phyloP scores from a whole-genome alignment of 2,797 vertebrate species.

The Trematomus bernacchii region DNA sequence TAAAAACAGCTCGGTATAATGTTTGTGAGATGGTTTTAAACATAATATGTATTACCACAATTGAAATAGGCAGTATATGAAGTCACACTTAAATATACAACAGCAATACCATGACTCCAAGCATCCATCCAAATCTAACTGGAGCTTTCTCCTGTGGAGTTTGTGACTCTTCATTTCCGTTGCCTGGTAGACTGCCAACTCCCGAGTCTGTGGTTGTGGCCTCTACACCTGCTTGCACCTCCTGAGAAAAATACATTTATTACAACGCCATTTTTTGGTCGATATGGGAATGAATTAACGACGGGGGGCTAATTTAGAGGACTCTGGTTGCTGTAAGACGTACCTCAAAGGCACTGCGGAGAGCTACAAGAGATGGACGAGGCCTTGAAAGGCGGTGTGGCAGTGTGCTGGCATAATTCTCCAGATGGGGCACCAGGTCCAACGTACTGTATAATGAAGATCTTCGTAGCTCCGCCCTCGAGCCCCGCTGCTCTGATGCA shows the following conservation, averaged over 20 bases:
- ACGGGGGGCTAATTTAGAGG: too few relatives aligned
- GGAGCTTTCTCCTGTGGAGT: constrained; percentile 43
- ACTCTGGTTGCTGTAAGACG: background rate
- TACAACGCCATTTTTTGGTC: background rate
- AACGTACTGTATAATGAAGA: constrained; percentile 82
- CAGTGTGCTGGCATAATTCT: constrained; percentile 75
- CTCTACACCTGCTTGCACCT: constrained; percentile 46
- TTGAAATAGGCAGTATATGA: background rate
- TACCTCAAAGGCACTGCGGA: constrained; percentile 74
- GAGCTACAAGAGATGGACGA: constrained; percentile 76
- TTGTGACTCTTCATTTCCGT: constrained; percentile 34
- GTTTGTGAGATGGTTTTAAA: background rate
- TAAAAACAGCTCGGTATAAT: background rate
- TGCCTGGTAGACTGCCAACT: constrained; percentile 22
- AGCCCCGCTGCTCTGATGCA: constrained; percentile 31
- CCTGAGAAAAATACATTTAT: constrained; percentile 48
- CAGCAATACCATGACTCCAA: constrained; percentile 82
- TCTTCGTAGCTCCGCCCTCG: constrained; percentile 53
- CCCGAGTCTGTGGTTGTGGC: constrained; percentile 23
- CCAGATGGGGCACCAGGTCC: constrained; percentile 73
- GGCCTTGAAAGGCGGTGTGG: constrained; percentile 47
- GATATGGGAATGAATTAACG: background rate
- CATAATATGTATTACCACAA: too few relatives aligned
- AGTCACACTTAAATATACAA: background rate
- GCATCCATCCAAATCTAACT: constrained; percentile 82